These are phyloP conservation scores for Pentalonia nigronervosa DNA, from an alignment of 1,140 invertebrate genomes.

Conservation along the genomic window DNA sequence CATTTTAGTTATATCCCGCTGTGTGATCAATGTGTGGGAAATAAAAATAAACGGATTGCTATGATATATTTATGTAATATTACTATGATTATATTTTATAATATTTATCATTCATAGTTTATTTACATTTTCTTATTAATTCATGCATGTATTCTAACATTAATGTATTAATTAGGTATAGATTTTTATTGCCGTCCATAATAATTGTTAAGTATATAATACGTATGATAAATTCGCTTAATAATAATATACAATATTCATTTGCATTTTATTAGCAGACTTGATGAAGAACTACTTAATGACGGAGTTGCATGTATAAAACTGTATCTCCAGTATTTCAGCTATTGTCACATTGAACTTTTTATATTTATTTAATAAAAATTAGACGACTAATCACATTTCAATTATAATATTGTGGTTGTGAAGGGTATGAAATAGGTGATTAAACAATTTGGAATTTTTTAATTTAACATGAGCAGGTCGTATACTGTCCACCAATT, in stretches of 20 bases:
- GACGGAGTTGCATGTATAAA: not conserved
- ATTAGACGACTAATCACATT: not conserved
- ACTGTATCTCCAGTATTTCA: not conserved
- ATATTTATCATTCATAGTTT: not conserved
- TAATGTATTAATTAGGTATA: not conserved
- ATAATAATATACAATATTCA: not conserved
- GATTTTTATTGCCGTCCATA: not conserved
- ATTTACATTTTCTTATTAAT: not conserved
- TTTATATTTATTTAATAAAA: not conserved
- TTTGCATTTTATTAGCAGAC: not conserved
- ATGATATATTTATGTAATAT: not conserved
- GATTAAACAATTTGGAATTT: not conserved
- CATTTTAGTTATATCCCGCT: not conserved
- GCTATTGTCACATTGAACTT: not conserved
- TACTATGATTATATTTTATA: not conserved
- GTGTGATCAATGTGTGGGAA: not conserved
- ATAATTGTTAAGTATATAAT: not conserved
- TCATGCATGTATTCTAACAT: not conserved
- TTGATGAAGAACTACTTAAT: not conserved
- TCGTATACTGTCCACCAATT: no score
- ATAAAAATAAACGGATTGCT: not conserved
- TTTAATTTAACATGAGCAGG: not conserved
- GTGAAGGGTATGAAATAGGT: not conserved
- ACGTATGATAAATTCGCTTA: not conserved
- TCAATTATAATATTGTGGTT: not conserved